Conservation (phyloP, 2,113 vertebrate genomes). For the Limanda limanda region DNA sequence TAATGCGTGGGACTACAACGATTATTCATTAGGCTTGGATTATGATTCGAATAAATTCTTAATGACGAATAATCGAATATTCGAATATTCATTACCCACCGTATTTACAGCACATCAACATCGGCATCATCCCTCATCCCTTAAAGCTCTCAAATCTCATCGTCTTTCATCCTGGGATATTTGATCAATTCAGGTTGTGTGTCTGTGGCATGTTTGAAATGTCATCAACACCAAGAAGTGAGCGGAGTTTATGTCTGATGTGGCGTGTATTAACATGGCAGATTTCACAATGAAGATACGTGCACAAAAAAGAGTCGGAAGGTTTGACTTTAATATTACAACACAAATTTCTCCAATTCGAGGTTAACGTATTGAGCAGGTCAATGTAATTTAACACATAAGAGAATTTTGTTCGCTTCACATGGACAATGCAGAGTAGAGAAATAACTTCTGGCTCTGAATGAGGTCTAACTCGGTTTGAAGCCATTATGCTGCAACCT, state of each 20-base stretch:
- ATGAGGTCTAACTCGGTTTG: conserved; percentile 28
- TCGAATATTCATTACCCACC: too few species aligned
- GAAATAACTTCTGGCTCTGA: conserved; percentile 6
- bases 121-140: too few species aligned
- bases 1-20: too few species aligned
- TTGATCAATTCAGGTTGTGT: too few species aligned
- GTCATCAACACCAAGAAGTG: too few species aligned
- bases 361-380: conserved; percentile 23
- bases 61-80: too few species aligned
- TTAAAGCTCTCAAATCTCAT: too few species aligned
- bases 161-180: too few species aligned
- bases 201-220: background rate
- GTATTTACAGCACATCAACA: too few species aligned
- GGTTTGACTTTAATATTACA: conserved; percentile 27
- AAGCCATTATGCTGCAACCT: conserved; percentile 17
- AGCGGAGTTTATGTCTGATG: too few species aligned
- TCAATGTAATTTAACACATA: conserved; percentile 27
- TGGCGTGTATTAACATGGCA: background rate
- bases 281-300: background rate
- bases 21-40: too few species aligned
- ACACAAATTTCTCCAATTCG: conserved; percentile 12
- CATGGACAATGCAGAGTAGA: background rate
- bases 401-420: conserved; percentile 31
- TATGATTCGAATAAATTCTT: too few species aligned
- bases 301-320: conserved; percentile 11